Base-by-base conservation (phyloP, 2,888 invertebrate genomes). In the Chesias legatella region DNA sequence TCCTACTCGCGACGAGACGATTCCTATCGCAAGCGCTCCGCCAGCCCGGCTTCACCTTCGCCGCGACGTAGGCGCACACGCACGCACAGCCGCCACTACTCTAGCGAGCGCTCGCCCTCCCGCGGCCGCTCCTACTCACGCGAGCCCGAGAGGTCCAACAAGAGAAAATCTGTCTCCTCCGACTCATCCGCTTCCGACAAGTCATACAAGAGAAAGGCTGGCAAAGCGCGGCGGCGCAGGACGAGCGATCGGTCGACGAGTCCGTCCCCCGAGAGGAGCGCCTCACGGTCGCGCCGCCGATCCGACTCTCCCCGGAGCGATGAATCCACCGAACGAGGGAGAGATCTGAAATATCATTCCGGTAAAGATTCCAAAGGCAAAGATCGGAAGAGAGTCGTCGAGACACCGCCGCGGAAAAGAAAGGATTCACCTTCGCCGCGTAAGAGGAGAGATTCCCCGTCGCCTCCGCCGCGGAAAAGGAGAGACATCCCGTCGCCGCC, bases 1-100 rank as follows among this genome's bases (percentile, higher is more conserved):
- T 55, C 38, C 32, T 34, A 40, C 25, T 17, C 23, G 6, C 20
- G 13, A 5, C 7, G 17, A n/a, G 26, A 28, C 21, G 32, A 21
- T 26, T 28, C 26, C n/a, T 48, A 67, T 8, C 59, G 58, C n/a
- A 7, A 30, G 28, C 33, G 10, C 32, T 32, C 11, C 7, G 27
- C 9, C 23, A 10, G 26, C 41, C n/a, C n/a, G n/a, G n/a, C n/a
- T n/a, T n/a, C n/a, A n/a, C n/a, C n/a, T n/a, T 17, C 63, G 66
- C 28, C 65, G 74, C 30, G 77, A 83, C 65, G 70, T 40, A 81
- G 79, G 48, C 64, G 68, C 42, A 80, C 78, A 49, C 63, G 60
- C 33, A 67, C 73, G 17, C 60, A 71, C 45, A 64, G 63, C 21
- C 63, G 61, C 11, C 78, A 75, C 39, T 84, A 84, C 60, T 76